These are phyloP conservation scores for Zaprionus vittiger DNA, from an alignment of 1,140 invertebrate genomes.

Conservation along the genomic window DNA sequence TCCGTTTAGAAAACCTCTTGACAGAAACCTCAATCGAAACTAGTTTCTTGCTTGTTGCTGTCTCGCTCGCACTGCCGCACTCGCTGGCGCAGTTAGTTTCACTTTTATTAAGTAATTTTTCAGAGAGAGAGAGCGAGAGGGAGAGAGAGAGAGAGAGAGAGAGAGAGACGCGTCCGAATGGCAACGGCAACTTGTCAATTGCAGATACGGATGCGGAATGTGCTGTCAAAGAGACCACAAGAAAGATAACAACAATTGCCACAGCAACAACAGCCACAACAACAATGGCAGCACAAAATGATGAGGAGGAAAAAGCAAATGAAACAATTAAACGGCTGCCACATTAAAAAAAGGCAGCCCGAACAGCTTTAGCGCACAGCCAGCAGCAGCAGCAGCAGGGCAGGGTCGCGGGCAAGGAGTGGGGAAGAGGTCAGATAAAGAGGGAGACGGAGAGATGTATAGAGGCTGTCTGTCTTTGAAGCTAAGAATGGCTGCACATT, in stretches of 20 bases:
- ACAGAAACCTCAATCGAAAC: constrained; percentile 45
- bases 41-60: constrained; percentile 42
- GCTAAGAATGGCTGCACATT: constrained; percentile 67
- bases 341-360: constrained; percentile 23
- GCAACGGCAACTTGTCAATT: constrained; percentile 62
- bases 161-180: constrained; percentile 19
- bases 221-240: constrained; percentile 32
- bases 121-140: neutral
- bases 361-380: constrained; percentile 35
- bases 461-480: constrained; percentile 5
- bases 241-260: neutral
- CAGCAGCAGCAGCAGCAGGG: neutral
- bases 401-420: neutral
- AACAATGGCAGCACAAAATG: neutral
- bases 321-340: constrained; percentile 59
- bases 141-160: constrained; percentile 4
- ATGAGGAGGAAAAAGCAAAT: constrained; percentile 54
- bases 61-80: neutral
- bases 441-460: neutral
- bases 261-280: neutral
- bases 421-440: neutral
- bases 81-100: constrained; percentile 64
- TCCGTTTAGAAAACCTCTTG: constrained; percentile 59
- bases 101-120: constrained; percentile 80
- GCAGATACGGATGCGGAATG: constrained; percentile 44